Evolutionary conservation across 2,113 vertebrate species (phyloP).

Genomic region (Rallus limicola): DNA sequence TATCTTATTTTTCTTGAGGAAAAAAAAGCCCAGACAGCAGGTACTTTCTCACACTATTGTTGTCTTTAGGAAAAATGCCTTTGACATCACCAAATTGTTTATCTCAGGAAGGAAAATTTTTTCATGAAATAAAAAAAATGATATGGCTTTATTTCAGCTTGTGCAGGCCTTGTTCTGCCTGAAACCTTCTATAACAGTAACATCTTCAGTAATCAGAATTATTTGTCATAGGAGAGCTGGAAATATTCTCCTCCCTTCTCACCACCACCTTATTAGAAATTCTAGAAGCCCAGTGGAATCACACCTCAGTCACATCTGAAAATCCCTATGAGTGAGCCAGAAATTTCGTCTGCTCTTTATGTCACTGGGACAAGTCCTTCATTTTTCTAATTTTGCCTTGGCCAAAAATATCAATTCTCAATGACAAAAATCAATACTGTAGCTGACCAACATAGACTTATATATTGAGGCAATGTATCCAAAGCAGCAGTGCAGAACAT

Average conservation of each 20-base stretch:
- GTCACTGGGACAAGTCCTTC: neutral
- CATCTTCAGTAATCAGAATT: neutral
- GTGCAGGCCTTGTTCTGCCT: neutral
- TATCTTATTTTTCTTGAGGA: neutral
- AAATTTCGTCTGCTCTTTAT: neutral
- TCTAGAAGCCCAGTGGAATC: neutral
- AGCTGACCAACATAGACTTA: neutral
- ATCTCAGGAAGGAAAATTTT: neutral
- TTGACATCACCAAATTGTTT: neutral
- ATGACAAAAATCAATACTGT: neutral
- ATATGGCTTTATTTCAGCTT: neutral
- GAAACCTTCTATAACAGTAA: neutral
- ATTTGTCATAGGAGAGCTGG: neutral
- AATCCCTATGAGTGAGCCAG: fast-evolving
- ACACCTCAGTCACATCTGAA: neutral
- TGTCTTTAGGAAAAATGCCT: neutral
- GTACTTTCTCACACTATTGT: neutral
- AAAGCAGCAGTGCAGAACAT: neutral
- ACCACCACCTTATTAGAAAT: neutral
- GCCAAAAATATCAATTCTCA: neutral
- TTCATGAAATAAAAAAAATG: fast-evolving
- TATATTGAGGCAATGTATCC: fast-evolving
- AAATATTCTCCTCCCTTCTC: neutral
- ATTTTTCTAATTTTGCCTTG: neutral
- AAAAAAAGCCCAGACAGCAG: neutral